Base-by-base conservation (phyloP, 1,140 invertebrate genomes). In the Potamilus streckersoni region DNA sequence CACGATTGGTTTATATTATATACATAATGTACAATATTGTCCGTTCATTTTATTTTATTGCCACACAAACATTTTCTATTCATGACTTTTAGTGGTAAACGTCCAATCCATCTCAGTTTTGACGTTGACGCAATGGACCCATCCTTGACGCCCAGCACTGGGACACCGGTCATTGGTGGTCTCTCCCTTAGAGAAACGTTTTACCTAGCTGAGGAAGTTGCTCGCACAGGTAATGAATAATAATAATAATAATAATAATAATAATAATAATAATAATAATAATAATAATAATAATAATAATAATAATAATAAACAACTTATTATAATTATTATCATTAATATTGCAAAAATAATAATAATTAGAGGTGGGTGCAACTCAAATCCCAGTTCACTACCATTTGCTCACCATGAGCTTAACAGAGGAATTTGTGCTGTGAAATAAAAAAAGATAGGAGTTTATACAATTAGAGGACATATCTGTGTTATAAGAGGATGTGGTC, bases 51-150 rank as follows among this genome's bases (percentile, higher is more conserved):
- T 23, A 62, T 62, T 23, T 23, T 62, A 8, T 8, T 19, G 23
- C 19, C 19, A 69, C 55, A 49, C 13, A 62, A 55, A 17, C 17
- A 31, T 2, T 20, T 16, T n/a, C 58, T 63, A 19, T 60, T 73
- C 58, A 38, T 57, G 60, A 74, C 61, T 79, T 83, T n/a, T 79
- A 89, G 93, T 68, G 91, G 92, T 65, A 92, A 92, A 3, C 93
- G 93, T 78, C 94, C 95, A 4, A 91, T 97, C 55, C 97, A 98
- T 86, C 92, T 98, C 4, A 97, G 96, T 89, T 98, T 96, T 89
- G 97, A 98, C 89, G 96, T 98, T 64, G 97, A 98, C 89, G 92
- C 94, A 0, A 87, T 98, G 78, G 96, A 98, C 90, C 93, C 95
- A 19, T 83, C 93, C 12, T 93, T 96, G 89, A 95, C 96, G 14